Evolutionary conservation across 2,797 vertebrate species (phyloP).

Genomic region (Bradypus variegatus): DNA sequence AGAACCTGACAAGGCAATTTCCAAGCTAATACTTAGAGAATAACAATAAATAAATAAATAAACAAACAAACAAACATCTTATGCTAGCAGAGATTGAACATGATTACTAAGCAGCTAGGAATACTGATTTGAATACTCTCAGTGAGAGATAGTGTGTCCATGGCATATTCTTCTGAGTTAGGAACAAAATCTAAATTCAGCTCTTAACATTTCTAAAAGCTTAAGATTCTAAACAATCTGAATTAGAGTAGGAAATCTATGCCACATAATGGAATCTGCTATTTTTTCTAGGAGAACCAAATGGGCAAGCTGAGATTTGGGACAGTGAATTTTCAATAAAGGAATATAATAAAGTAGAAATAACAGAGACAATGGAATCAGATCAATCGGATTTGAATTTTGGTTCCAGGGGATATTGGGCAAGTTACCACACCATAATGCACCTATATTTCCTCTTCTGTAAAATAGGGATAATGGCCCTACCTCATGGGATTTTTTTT

Average conservation of each 20-base stretch:
- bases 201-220: background rate
- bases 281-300: background rate
- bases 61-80: background rate
- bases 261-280: background rate
- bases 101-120: conserved; percentile 14
- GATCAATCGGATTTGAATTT: background rate
- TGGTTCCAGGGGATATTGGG: background rate
- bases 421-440: background rate
- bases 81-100: background rate
- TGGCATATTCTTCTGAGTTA: background rate
- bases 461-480: background rate
- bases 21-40: background rate
- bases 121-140: background rate
- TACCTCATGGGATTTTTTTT: background rate
- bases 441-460: background rate
- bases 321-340: background rate
- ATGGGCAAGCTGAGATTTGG: background rate
- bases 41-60: background rate
- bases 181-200: background rate
- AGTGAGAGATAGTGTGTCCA: background rate
- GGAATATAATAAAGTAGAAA: background rate
- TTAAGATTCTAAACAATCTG: background rate
- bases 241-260: background rate
- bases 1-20: conserved; percentile 19
- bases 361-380: background rate